Percentiles rank a stretch among this genome's conserved stretches.
Evolutionary conservation across 2,888 invertebrate genomes (phyloP).

Genomic region (Druceiella hillmani): DNA sequence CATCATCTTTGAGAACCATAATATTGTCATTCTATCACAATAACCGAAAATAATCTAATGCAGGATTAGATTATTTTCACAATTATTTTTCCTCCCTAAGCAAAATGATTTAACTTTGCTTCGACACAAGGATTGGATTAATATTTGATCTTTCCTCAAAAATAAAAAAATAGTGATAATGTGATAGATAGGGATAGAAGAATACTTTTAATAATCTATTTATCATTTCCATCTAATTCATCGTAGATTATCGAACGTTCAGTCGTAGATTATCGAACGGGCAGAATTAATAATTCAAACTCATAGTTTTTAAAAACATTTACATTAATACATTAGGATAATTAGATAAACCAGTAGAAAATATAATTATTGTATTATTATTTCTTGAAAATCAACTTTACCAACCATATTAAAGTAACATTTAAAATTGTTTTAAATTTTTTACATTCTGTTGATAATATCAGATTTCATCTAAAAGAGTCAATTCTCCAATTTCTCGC

Average conservation of each 20-base stretch:
- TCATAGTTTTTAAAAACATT: neutral
- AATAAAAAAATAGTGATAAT: neutral
- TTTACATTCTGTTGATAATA: neutral
- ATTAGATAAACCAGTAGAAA: neutral
- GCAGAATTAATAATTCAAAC: neutral
- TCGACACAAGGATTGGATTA: conserved; percentile 1
- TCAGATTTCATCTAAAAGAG: neutral
- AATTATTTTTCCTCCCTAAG: neutral
- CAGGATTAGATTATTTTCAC: too few relatives aligned
- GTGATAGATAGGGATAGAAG: neutral
- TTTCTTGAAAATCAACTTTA: conserved; percentile 1
- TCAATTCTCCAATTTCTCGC: neutral
- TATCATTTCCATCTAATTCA: too few relatives aligned
- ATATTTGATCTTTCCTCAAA: conserved; percentile 1
- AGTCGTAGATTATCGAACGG: too few relatives aligned
- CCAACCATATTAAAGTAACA: neutral
- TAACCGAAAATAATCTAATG: too few relatives aligned
- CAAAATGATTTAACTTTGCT: too few relatives aligned
- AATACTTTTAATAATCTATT: too few relatives aligned
- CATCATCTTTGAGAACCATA: neutral
- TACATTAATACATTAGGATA: neutral
- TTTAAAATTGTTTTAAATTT: neutral
- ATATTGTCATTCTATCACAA: conserved; percentile 1
- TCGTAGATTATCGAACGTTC: too few relatives aligned
- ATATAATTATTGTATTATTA: neutral